Evolutionary conservation across 2,797 vertebrate genomes (phyloP).

Genomic region (Menidia menidia): DNA sequence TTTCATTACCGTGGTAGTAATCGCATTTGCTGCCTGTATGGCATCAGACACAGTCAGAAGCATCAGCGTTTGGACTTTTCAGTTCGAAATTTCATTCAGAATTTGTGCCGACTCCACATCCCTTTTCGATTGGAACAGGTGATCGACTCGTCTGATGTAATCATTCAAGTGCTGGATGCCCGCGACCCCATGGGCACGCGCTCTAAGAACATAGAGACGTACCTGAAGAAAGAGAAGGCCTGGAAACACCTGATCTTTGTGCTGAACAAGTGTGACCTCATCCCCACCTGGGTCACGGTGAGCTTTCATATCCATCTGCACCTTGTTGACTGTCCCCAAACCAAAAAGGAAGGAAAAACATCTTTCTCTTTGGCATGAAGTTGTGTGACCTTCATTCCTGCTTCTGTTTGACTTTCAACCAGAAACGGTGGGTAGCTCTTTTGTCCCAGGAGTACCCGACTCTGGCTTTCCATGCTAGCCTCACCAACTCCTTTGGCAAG

Average conservation of each 20-base stretch:
- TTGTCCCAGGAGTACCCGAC: slow-evolving; percentile 97
- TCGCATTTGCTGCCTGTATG: too few relatives aligned
- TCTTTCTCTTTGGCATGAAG: not conserved
- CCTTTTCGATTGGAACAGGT: slow-evolving; percentile 80
- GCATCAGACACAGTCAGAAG: too few relatives aligned
- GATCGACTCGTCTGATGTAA: slow-evolving; percentile 96
- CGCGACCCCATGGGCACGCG: slow-evolving; percentile 96
- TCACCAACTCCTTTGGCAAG: slow-evolving; percentile 98
- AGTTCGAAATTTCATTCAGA: not conserved
- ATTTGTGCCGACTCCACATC: not conserved
- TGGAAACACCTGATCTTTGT: slow-evolving; percentile 99
- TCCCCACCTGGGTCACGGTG: slow-evolving; percentile 98
- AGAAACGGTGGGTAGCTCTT: slow-evolving; percentile 97
- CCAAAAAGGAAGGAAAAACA: not conserved
- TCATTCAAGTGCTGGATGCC: slow-evolving; percentile 97
- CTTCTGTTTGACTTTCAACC: slow-evolving; percentile 4
- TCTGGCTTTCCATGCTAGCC: slow-evolving; percentile 96
- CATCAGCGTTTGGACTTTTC: too few relatives aligned
- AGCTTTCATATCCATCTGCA: slow-evolving; percentile 51
- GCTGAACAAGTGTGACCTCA: slow-evolving; percentile 97
- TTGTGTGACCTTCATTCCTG: not conserved
- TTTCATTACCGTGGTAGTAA: too few relatives aligned
- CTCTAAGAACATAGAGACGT: slow-evolving; percentile 92
- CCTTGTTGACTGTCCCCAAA: not conserved
- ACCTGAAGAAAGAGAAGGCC: slow-evolving; percentile 94